Base-by-base conservation (phyloP, 2,113 vertebrate species). In the Brachyhypopomus occidentalis region DNA sequence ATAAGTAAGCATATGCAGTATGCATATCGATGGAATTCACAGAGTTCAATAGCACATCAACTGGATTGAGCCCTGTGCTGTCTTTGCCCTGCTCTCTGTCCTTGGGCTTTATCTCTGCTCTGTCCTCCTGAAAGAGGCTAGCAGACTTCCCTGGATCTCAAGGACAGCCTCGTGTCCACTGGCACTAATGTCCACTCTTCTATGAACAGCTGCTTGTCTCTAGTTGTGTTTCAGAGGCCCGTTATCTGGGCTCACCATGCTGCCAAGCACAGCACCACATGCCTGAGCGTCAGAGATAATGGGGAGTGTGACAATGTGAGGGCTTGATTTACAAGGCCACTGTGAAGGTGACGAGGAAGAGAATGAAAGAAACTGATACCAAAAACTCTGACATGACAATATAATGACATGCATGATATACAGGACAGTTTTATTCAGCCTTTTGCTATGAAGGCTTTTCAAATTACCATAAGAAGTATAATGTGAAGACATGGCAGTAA, bases 141-240 rank as follows among this genome's bases (percentile, higher is more conserved):
- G 59, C 77, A 38, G 55, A 55, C 38, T 17, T 17, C 22, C 30
- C 67, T 30, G 59, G 62, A 63, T 72, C 23, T 30, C 4, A 41
- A 63, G 41, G 22, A 22, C 22, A 60, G 0, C 69, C 41, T 52
- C 38, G 14, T 55, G 38, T 25, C 5, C 52, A 71, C 20, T 22
- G 17, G 55, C 52, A 69, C 9, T 52, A 52, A 52, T 52, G 45
- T 59, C 34, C n/a, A 20, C 23, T 0, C 8, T 59, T 52, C 22
- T 64, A 69, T 58, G 67, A 38, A 36, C 14, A 69, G 17, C 19
- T 74, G 55, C 48, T 52, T 69, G 64, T n/a, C 36, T 23, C 48
- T 70, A n/a, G 38, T 17, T n/a, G 56, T 36, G 76, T 38, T 78
- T 27, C 36, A 69, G 27, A 58, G 22, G 4, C 30, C 1, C 8